Conservation (phyloP, 2,888 invertebrate genomes). For the Conus canariensis region DNA sequence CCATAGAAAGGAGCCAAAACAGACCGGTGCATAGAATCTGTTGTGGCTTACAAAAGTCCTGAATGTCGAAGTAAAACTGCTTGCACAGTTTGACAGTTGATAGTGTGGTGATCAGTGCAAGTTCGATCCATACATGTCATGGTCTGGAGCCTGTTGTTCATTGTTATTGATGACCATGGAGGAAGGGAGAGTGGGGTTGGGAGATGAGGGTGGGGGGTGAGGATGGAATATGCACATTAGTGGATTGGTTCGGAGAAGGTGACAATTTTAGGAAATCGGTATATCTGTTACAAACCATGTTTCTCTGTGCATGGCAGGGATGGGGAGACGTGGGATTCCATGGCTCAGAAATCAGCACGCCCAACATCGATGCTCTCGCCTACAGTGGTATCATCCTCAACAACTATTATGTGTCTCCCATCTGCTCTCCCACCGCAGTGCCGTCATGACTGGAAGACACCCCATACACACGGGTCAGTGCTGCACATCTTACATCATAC, state of each 20-base stretch:
- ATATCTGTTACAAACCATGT: not conserved
- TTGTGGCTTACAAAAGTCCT: too few species aligned
- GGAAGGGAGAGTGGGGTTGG: not conserved
- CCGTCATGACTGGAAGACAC: slow-evolving; percentile 94
- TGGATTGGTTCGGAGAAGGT: not conserved
- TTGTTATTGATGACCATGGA: too few species aligned
- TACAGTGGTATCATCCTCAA: slow-evolving; percentile 90
- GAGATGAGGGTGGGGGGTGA: not conserved
- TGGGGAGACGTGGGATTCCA: slow-evolving; percentile 97
- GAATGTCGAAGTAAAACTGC: too few species aligned
- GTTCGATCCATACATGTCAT: too few species aligned
- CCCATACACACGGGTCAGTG: slow-evolving; percentile 89
- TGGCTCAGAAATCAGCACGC: slow-evolving; percentile 93
- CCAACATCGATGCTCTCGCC: slow-evolving; percentile 93
- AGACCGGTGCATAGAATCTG: too few species aligned
- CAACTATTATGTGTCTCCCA: slow-evolving; percentile 92
- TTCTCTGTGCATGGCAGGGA: slow-evolving; percentile 83
- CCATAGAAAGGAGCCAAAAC: too few species aligned
- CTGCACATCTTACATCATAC: too few species aligned
- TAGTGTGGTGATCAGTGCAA: too few species aligned
- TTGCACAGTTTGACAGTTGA: too few species aligned
- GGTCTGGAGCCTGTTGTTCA: too few species aligned
- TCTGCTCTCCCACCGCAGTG: slow-evolving; percentile 95
- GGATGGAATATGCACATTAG: not conserved
- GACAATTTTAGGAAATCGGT: not conserved